Evolutionary conservation across 2,113 vertebrate genomes (phyloP), one percentile per base, ranked within the genome.

Genomic region (Calcarius ornatus): DNA sequence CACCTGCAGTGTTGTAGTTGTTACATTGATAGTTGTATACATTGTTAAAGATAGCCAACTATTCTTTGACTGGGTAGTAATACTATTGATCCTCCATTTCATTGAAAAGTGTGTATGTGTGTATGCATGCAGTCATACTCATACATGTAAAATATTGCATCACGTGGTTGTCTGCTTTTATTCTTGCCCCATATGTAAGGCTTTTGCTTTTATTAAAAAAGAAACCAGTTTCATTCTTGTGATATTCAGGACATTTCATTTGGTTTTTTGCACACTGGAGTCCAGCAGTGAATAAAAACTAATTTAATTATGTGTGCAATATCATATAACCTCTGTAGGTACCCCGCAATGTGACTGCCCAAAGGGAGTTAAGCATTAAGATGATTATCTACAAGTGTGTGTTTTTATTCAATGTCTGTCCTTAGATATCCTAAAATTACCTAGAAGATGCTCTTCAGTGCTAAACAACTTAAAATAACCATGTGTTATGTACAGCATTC

Each of bases 381-480:
- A 59, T 95, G 43, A 86, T 37, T 81, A n/a, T 76, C 86, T 84
- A 86, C 38, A 84, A 69, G 27, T 45, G 31, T 45, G 80, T 95
- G 76, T 69, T 84, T 84, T 94, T 90, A 84, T 94, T 89, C 75
- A 70, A 3, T 63, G 33, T 68, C 63, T 93, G 85, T 87, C 57
- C 43, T 50, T 81, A 79, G 60, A 88, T 75, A 73, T 69, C 59
- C 69, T 88, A 81, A 93, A 95, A 64, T 92, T 93, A 45, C 76
- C 65, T 87, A 64, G 48, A 79, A 72, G 77, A 88, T 86, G 64
- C 28, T 89, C 53, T 91, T 86, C 66, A 64, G 31, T 70, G 51
- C 42, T 91, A 81, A 88, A 40, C 90, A 82, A 66, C 86, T 81
- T 88, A 95, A 94, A 95, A 88, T 95, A 95, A 65, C 59, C 70